These are phyloP conservation scores for Ostrea denselamellosa DNA, from an alignment of 1,140 invertebrate genomes.

Conservation along the genomic window DNA sequence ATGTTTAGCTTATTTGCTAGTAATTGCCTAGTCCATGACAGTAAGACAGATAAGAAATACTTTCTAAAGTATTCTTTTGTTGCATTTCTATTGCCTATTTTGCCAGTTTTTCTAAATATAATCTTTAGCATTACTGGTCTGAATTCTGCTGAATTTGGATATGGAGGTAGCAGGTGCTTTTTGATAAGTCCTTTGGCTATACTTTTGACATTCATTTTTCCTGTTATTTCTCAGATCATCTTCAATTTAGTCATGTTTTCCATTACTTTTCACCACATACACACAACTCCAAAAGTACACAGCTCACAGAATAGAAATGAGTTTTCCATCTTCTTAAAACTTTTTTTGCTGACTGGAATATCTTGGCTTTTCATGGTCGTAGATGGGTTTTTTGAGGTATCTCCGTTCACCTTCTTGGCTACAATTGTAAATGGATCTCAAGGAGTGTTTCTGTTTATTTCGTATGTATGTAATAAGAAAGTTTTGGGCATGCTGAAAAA, in stretches of 20 bases:
- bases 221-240: background rate
- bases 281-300: background rate
- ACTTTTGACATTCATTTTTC: background rate
- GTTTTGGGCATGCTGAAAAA: background rate
- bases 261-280: background rate
- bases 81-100: background rate
- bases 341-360: conserved; percentile 7
- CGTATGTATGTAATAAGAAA: conserved; percentile 24
- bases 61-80: background rate
- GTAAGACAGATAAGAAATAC: background rate
- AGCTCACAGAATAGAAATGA: background rate
- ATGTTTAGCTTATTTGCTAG: conserved; percentile 17
- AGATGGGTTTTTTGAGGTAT: conserved; percentile 4
- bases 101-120: background rate
- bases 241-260: conserved; percentile 24
- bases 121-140: background rate
- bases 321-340: conserved; percentile 9
- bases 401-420: conserved; percentile 6
- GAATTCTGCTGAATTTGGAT: background rate
- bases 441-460: conserved; percentile 9
- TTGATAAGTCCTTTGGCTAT: background rate
- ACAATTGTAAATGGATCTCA: conserved; percentile 11
- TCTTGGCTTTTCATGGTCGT: background rate
- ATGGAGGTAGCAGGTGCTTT: conserved; percentile 34
- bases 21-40: background rate